phyloP scores from a whole-genome alignment of 1,140 invertebrate genomes.

The Linepithema humile region DNA sequence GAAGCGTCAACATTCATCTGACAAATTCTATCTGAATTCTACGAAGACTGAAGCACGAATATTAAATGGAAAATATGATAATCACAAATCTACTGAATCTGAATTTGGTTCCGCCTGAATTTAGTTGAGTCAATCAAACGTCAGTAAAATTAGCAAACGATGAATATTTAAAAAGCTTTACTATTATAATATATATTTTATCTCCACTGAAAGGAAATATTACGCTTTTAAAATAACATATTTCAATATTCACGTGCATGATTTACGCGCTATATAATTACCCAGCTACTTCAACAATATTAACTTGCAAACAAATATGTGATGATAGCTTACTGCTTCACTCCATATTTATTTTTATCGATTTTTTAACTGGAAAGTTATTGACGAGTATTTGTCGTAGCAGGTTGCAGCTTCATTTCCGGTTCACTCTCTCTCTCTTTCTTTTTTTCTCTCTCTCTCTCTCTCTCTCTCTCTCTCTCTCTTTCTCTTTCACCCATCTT shows the following conservation, averaged over 20 bases:
- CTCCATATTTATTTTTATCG: slow-evolving; percentile 22
- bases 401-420: slow-evolving; percentile 30
- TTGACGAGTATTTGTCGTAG: slow-evolving; percentile 62
- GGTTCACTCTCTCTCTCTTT: not conserved
- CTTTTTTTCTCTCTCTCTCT: not conserved
- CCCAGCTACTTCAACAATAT: not conserved
- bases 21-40: slow-evolving; percentile 37
- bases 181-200: not conserved
- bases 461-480: not conserved
- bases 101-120: not conserved
- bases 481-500: not conserved
- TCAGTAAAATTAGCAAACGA: not conserved
- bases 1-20: slow-evolving; percentile 46
- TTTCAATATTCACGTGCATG: not conserved
- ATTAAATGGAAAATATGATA: slow-evolving; percentile 36
- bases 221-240: not conserved
- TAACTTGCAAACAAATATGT: not conserved
- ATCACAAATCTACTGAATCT: slow-evolving; percentile 1
- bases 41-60: slow-evolving; percentile 27
- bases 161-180: not conserved
- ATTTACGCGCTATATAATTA: not conserved
- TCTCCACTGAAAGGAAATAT: not conserved
- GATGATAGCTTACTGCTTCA: not conserved
- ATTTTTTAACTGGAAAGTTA: slow-evolving; percentile 35
- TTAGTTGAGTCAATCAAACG: not conserved